These are phyloP conservation scores for Colossoma macropomum DNA, from an alignment of 2,113 vertebrate species.

Conservation along the genomic window DNA sequence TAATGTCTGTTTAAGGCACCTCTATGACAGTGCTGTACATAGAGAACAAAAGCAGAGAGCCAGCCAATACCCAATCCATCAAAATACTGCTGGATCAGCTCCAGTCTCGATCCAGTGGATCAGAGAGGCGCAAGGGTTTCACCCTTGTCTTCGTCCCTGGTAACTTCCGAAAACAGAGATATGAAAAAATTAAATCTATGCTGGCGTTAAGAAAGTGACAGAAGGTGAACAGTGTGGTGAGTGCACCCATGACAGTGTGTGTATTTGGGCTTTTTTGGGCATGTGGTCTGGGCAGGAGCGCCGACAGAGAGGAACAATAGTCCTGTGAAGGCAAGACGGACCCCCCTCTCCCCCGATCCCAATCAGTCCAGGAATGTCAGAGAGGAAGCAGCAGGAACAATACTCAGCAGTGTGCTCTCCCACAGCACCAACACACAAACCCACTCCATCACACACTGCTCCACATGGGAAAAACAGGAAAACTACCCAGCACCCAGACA, in stretches of 20 bases:
- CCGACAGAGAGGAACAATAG: constrained; percentile 21
- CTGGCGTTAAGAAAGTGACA: too few relatives aligned
- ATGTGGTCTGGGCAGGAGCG: constrained; percentile 63
- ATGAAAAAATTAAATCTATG: too few relatives aligned
- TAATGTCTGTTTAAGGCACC: too few relatives aligned
- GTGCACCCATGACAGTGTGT: constrained; percentile 36
- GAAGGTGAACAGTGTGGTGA: too few relatives aligned
- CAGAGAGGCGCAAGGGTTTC: too few relatives aligned
- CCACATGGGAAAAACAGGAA: constrained; percentile 49
- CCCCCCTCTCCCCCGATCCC: constrained; percentile 61
- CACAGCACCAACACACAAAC: constrained; percentile 49
- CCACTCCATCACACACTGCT: not conserved
- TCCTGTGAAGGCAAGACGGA: constrained; percentile 54
- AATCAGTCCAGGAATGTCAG: constrained; percentile 81
- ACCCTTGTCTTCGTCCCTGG: too few relatives aligned
- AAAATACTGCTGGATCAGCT: too few relatives aligned
- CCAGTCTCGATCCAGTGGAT: too few relatives aligned
- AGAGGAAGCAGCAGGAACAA: constrained; percentile 80
- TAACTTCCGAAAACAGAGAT: too few relatives aligned
- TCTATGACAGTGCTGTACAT: too few relatives aligned
- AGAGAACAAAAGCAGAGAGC: too few relatives aligned
- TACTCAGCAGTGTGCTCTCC: constrained; percentile 59
- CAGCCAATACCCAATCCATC: too few relatives aligned
- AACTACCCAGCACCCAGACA: constrained; percentile 20
- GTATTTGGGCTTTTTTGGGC: constrained; percentile 56